Conservation (phyloP, 2,888 invertebrate species). For the Seladonia tumulorum region DNA sequence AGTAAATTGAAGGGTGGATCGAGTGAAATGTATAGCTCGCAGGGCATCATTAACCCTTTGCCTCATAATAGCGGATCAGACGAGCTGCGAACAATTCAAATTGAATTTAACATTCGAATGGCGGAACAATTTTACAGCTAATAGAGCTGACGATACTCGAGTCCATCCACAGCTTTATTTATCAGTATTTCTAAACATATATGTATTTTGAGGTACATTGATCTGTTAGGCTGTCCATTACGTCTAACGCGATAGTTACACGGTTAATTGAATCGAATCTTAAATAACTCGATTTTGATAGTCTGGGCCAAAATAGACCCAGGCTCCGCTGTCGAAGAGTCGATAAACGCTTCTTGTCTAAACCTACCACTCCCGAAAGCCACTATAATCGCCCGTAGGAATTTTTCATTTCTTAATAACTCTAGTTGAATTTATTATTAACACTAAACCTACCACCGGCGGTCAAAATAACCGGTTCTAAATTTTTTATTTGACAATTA, state of each 20-base stretch:
- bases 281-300: neutral
- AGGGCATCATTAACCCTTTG: neutral
- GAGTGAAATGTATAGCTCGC: neutral
- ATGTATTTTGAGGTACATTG: neutral
- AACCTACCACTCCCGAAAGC: too few relatives aligned
- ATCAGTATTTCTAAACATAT: neutral
- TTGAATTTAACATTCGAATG: neutral
- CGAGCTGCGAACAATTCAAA: neutral
- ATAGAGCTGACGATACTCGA: neutral
- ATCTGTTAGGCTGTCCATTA: too few relatives aligned
- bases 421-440: too few relatives aligned
- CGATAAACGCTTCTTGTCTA: too few relatives aligned
- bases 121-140: too few relatives aligned
- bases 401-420: too few relatives aligned
- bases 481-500: too few relatives aligned
- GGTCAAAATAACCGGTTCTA: too few relatives aligned
- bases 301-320: neutral
- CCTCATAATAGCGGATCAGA: too few relatives aligned
- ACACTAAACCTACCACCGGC: too few relatives aligned
- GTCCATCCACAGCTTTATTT: neutral
- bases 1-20: neutral
- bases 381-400: too few relatives aligned
- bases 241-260: neutral
- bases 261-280: neutral
- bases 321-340: too few relatives aligned